A percentile compares a stretch with the other conserved stretches of the same genome.
Evolutionary conservation across 2,797 vertebrate genomes (phyloP).

Genomic region (Dendrocincla tyrannina): DNA sequence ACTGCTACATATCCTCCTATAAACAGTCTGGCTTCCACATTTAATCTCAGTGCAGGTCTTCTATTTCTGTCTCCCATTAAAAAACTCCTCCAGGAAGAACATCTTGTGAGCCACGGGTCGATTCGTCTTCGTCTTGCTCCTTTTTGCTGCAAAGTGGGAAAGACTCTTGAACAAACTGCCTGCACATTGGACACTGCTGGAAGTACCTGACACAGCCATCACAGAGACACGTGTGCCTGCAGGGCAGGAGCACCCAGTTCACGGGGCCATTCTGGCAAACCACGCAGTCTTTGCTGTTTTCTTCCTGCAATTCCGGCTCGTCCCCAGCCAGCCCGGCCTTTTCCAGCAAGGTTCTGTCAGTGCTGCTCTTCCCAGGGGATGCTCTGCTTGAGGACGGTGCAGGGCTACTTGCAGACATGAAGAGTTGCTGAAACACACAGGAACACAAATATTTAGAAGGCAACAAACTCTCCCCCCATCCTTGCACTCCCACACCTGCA

Average conservation of each 20-base stretch:
- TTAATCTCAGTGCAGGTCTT: background rate
- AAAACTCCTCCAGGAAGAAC: slow-evolving; percentile 26
- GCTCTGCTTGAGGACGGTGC: background rate
- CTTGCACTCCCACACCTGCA: accelerated
- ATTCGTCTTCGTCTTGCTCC: slow-evolving; percentile 60
- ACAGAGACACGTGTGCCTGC: slow-evolving; percentile 90
- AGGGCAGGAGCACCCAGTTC: slow-evolving; percentile 92
- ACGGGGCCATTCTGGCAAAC: slow-evolving; percentile 91
- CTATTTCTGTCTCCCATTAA: background rate
- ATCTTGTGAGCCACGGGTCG: background rate
- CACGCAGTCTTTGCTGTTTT: slow-evolving; percentile 86
- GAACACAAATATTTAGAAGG: background rate
- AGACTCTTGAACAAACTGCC: slow-evolving; percentile 89
- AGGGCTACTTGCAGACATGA: slow-evolving; percentile 88
- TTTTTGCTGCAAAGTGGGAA: slow-evolving; percentile 81
- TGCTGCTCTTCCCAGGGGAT: slow-evolving; percentile 3
- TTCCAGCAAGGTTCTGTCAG: slow-evolving; percentile 70
- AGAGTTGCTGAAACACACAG: slow-evolving; percentile 84
- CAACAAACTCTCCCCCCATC: background rate
- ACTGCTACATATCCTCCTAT: slow-evolving; percentile 9
- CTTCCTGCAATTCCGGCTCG: slow-evolving; percentile 53
- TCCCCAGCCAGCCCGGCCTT: slow-evolving; percentile 65
- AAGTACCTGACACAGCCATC: slow-evolving; percentile 86
- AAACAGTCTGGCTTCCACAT: slow-evolving; percentile 41
- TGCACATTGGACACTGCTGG: slow-evolving; percentile 94